These are phyloP conservation scores for Schizotus pectinicornis DNA, from an alignment of 2,888 invertebrate genomes.

Conservation along the genomic window DNA sequence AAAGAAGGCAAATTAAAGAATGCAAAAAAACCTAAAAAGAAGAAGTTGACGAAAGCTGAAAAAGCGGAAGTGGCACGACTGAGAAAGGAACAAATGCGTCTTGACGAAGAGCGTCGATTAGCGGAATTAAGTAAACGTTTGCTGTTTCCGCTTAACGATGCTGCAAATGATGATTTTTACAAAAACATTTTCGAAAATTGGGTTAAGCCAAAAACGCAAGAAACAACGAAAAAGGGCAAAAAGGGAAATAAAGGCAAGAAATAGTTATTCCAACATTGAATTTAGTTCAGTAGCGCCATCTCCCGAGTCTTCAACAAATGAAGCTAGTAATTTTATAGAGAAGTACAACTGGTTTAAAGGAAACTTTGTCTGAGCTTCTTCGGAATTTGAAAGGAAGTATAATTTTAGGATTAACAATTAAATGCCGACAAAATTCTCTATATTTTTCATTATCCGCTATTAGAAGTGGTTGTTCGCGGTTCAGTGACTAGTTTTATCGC, in stretches of 20 bases:
- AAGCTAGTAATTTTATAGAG: too few relatives aligned
- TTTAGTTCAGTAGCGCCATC: background rate
- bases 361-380: too few relatives aligned
- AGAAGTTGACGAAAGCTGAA: slow-evolving; percentile 43
- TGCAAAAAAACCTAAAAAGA: slow-evolving; percentile 34
- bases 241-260: slow-evolving; percentile 22
- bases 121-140: slow-evolving; percentile 49
- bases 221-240: slow-evolving; percentile 19
- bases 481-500: too few relatives aligned
- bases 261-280: too few relatives aligned
- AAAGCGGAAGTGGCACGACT: slow-evolving; percentile 44
- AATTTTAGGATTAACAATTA: background rate
- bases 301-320: background rate
- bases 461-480: too few relatives aligned
- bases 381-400: too few relatives aligned
- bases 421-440: too few relatives aligned
- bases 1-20: slow-evolving; percentile 24
- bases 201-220: slow-evolving; percentile 36
- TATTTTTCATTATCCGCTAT: too few relatives aligned
- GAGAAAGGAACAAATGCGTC: slow-evolving; percentile 41
- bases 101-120: slow-evolving; percentile 41
- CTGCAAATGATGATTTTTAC: slow-evolving; percentile 51
- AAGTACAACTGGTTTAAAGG: too few relatives aligned
- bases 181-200: slow-evolving; percentile 50
- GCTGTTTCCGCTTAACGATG: slow-evolving; percentile 54